Percentiles rank a stretch among this genome's conserved stretches.
Conservation (phyloP, 2,888 invertebrate genomes). For the Drosophila vallismaia region DNA sequence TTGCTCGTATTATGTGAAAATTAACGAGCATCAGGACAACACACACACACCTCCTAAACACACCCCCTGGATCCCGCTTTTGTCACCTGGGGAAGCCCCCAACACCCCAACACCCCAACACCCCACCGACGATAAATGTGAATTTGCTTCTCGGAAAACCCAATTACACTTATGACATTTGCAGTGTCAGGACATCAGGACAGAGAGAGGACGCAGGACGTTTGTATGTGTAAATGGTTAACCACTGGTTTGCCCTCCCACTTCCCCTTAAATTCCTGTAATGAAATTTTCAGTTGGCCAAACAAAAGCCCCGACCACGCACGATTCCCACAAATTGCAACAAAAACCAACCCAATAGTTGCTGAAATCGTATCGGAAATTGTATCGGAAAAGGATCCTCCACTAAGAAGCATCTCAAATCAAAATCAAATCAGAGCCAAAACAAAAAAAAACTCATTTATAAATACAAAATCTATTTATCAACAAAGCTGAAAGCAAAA, state of each 20-base stretch:
- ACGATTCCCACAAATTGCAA: not conserved
- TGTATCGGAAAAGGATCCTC: too few species aligned
- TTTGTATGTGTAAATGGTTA: slow-evolving; percentile 13
- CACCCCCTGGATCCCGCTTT: not conserved
- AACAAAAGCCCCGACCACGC: slow-evolving; percentile 18
- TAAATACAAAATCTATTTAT: too few species aligned
- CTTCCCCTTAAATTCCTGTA: slow-evolving; percentile 15
- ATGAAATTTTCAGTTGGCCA: slow-evolving; percentile 42
- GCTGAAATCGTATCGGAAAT: too few species aligned
- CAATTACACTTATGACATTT: slow-evolving; percentile 73
- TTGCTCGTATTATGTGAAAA: slow-evolving; percentile 39
- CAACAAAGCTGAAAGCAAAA: too few species aligned
- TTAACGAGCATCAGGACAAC: slow-evolving; percentile 34
- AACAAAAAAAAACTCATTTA: too few species aligned
- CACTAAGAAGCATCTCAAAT: too few species aligned
- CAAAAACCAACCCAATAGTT: not conserved
- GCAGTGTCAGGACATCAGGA: slow-evolving; percentile 45
- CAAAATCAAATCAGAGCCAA: too few species aligned
- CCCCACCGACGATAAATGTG: slow-evolving; percentile 16
- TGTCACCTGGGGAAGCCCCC: too few species aligned
- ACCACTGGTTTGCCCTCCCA: slow-evolving; percentile 32
- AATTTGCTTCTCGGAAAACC: slow-evolving; percentile 53
- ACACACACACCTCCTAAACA: slow-evolving; percentile 20
- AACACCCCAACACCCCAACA: not conserved
- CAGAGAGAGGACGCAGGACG: not conserved